Base-by-base conservation (phyloP, 2,113 vertebrate species). In the Crotalus horridus region DNA sequence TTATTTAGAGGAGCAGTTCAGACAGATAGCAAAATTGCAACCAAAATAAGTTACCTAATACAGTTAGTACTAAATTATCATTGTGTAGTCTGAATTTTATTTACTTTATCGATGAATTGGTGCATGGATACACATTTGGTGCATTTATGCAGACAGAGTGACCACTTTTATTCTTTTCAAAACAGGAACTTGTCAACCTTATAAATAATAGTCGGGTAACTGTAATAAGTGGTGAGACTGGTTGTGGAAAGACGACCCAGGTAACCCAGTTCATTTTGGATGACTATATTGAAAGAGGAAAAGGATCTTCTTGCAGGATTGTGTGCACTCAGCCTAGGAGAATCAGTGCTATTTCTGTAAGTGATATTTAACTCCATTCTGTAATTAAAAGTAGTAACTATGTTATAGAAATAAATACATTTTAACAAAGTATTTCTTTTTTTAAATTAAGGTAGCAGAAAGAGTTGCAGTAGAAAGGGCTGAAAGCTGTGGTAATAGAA, bases 171-270 rank as follows among this genome's bases (percentile, higher is more conserved):
- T 87, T 12, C 26, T 43, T 58, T 86, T 6, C 91, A 64, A 94
- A 95, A 95, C 95, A 99, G 99, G 98, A 99, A 51, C 97, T 99
- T 13, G 97, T 99, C 43, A 93, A 96, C 89, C 96, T 99, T 85
- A 99, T 99, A 93, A 98, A 97, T 94, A 95, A 26, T 0, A 98
- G 98, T 94, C 98, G 97, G 0, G 99, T 99, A 58, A 97, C 98
- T 81, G 99, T 99, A 92, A 98, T 99, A 94, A 99, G 99, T 88
- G 99, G 99, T 6, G 99, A 99, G 97, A 99, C 99, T 0, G 99
- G 99, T 2, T 99, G 99, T 95, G 99, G 99, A 10, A 99, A 99
- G 96, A 99, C 99, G 26, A 99, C 99, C 3, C 99, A 99, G 95
- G 99, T 99, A 24, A 98, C 99, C 0, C 99, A 99, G 96, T 99